phyloP scores from a whole-genome alignment of 2,113 vertebrate genomes.

The Eptesicus fuscus region DNA sequence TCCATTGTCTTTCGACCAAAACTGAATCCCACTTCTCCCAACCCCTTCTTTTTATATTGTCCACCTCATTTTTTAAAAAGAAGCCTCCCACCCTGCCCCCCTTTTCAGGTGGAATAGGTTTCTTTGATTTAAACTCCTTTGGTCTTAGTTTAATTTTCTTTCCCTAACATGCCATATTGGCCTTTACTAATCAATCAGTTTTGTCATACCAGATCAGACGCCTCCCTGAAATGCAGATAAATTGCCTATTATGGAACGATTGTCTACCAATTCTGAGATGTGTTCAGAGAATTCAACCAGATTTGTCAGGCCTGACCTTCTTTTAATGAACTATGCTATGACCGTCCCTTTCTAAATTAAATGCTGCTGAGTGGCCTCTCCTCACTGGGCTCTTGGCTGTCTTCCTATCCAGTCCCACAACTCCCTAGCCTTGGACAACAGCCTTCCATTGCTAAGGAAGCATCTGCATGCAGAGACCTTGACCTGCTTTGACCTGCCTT shows the following conservation, averaged over 20 bases:
- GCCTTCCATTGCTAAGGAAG: neutral
- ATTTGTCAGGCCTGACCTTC: conserved; percentile 41
- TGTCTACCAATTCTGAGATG: conserved; percentile 31
- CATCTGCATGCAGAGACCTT: neutral
- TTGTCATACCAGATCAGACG: conserved; percentile 16
- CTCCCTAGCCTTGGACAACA: neutral
- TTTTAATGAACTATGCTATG: neutral
- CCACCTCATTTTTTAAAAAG: neutral
- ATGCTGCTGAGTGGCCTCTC: neutral
- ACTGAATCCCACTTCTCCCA: neutral
- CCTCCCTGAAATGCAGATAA: conserved; percentile 38
- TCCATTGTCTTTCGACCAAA: neutral
- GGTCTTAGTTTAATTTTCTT: conserved; percentile 12
- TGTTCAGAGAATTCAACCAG: conserved; percentile 1
- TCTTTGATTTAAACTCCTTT: conserved; percentile 38
- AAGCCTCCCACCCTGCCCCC: neutral
- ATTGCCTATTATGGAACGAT: neutral
- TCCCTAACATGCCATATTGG: neutral
- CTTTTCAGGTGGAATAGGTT: neutral
- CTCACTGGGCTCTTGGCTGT: neutral
- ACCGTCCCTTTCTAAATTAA: neutral
- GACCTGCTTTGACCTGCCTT: neutral
- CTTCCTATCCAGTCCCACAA: too few species aligned
- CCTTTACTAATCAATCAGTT: conserved; percentile 56
- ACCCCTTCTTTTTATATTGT: neutral